Evolutionary conservation across 2,113 vertebrate species (phyloP).

Genomic region (Sylvilagus bachmani): DNA sequence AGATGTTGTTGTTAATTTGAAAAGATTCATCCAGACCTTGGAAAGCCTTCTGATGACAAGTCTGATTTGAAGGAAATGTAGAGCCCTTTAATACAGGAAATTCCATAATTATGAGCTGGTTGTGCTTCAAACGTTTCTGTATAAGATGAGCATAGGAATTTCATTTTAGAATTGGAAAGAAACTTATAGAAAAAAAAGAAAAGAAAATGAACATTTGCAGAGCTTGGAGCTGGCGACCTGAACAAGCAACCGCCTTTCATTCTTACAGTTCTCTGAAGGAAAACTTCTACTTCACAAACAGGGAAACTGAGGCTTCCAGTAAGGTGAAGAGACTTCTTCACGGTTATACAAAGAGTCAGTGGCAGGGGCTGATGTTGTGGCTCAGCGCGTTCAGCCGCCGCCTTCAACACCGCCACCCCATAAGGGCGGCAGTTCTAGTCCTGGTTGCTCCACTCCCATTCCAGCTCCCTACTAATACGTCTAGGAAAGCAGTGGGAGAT

Average conservation of each 20-base stretch:
- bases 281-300: not conserved
- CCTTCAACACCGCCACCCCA: no score
- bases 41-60: conserved; percentile 72
- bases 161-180: conserved; percentile 56
- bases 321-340: not conserved
- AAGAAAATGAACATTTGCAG: not conserved
- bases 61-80: conserved; percentile 70
- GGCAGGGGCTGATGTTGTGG: not conserved
- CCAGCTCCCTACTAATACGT: no score
- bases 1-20: conserved; percentile 73
- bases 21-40: conserved; percentile 72
- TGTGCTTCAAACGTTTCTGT: conserved; percentile 58
- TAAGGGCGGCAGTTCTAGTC: no score
- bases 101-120: conserved; percentile 77
- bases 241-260: not conserved
- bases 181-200: not conserved
- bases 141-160: conserved; percentile 59
- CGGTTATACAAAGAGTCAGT: not conserved
- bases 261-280: not conserved
- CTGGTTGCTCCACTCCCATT: no score
- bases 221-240: not conserved
- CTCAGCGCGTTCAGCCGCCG: no score
- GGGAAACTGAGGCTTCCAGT: conserved; percentile 24
- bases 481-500: no score
- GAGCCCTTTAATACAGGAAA: conserved; percentile 75